phyloP scores from a whole-genome alignment of 2,888 invertebrate genomes.

The Netelia inedita region DNA sequence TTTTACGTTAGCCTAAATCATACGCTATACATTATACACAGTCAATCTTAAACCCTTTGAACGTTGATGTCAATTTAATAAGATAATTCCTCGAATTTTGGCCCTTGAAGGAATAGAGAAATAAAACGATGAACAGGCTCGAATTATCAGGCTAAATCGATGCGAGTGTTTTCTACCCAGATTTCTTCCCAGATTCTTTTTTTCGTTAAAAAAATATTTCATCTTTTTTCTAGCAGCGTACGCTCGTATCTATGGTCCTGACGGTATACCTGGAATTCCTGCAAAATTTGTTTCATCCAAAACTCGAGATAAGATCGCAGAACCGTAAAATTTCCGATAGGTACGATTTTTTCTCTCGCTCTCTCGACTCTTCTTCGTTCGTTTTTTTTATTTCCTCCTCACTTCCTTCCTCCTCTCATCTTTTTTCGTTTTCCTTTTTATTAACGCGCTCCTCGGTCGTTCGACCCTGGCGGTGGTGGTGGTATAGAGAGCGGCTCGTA shows the following conservation, averaged over 20 bases:
- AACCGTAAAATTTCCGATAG: slow-evolving; percentile 65
- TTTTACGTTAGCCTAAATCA: slow-evolving; percentile 21
- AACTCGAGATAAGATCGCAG: slow-evolving; percentile 61
- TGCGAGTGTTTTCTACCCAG: neutral
- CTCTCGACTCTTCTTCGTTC: slow-evolving; percentile 24
- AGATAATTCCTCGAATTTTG: slow-evolving; percentile 73
- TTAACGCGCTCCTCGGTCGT: slow-evolving; percentile 71
- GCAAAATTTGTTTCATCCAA: slow-evolving; percentile 52
- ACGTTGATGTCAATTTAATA: slow-evolving; percentile 80
- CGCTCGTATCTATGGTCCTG: neutral
- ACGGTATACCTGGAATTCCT: neutral
- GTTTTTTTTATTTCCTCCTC: slow-evolving; percentile 35
- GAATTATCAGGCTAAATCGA: slow-evolving; percentile 2
- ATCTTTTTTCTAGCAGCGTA: slow-evolving; percentile 1
- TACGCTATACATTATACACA: slow-evolving; percentile 9
- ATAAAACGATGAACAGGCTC: neutral
- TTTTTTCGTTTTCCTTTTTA: slow-evolving; percentile 70
- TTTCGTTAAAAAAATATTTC: slow-evolving; percentile 2
- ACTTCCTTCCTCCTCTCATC: slow-evolving; percentile 29
- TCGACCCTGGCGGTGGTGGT: slow-evolving; percentile 63
- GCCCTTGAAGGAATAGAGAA: slow-evolving; percentile 15
- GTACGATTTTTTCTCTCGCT: slow-evolving; percentile 63
- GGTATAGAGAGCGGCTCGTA: slow-evolving; percentile 71
- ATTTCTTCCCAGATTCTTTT: neutral
- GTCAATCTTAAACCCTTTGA: slow-evolving; percentile 25